Base-by-base conservation (phyloP, 2,888 invertebrate genomes). In the Erebia epiphron region DNA sequence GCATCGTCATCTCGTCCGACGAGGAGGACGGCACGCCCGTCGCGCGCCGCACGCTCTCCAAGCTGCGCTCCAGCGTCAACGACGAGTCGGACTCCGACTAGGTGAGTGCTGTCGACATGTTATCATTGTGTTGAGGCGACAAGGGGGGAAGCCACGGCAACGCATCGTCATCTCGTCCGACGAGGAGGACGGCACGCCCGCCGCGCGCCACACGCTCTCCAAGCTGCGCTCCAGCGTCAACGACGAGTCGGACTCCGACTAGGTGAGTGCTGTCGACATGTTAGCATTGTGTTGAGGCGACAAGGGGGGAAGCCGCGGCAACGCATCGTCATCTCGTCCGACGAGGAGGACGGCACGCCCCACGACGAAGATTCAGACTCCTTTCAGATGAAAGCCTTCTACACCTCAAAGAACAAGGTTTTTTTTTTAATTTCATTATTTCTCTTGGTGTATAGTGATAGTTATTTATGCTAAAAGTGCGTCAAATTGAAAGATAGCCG, bases 331-430 rank as follows among this genome's bases (percentile, higher is more conserved):
- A 94, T 94, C 82, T 93, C 93, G 16, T 91, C 91, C 1, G 94
- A 94, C 87, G 93, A 93, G 84, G 93, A 93, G 87, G 92, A 93
- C 85, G 92, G 87, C 87, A 92, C 92, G 85, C 92, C 91, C 41
- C n/a, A n/a, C n/a, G n/a, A n/a, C n/a, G n/a, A n/a, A n/a, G n/a
- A n/a, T n/a, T n/a, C n/a, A n/a, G n/a, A n/a, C n/a, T n/a, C n/a
- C n/a, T n/a, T n/a, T n/a, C n/a, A n/a, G 21, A 21, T 21, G 21
- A 21, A 21, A 21, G 21, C 21, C 21, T 21, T 21, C 21, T 21
- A 26, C 1, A 3, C 26, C 26, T 26, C 3, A 26, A 26, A 26
- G 3, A 26, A 26, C 26, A 26, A 26, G 26, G 26, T 5, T 7
- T 35, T 0, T 7, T 7, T 35, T 35, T 35, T 35, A 5, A 7